Base-by-base conservation (phyloP, 2,113 vertebrate genomes). In the Irena cyanogastra region DNA sequence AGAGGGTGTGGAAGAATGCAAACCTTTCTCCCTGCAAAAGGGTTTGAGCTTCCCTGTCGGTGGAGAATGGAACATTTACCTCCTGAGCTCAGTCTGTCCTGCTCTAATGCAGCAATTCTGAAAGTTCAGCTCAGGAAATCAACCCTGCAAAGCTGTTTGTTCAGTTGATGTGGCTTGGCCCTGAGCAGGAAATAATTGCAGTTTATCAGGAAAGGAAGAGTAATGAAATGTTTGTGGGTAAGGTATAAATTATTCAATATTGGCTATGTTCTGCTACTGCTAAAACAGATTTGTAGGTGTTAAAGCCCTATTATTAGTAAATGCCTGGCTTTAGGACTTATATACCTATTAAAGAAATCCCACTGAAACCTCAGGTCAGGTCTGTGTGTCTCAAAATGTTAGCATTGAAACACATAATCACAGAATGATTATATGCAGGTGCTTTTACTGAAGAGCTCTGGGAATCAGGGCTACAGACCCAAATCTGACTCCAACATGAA, bases 1-100 rank as follows among this genome's bases (percentile, higher is more conserved):
- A 33, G 23, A 1, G 3, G 13, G 8, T 1, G 2, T 8, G 2
- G 45, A 80, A 42, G 16, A 69, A 72, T n/a, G 15, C 3, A 39
- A 54, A 16, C 2, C 4, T 14, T 68, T 53, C 3, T 44, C 42
- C 63, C 17, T 26, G 1, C 11, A 27, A 39, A 80, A 52, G 7
- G 1, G 0, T 72, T 85, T 89, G 16, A 59, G 13, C 9, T 63
- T 53, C 42, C 17, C 13, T 75, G 2, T 37, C 45, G 33, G 5
- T 23, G 33, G 42, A 89, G 5, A 10, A 37, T 1, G 39, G 33
- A 45, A n/a, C 2, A 31, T 45, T 47, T 26, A 8, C n/a, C 39
- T 71, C 26, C 50, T 27, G 82, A 61, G 9, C 14, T 72, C 11
- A 20, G 31, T 4, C 45, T 39, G 7, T 41, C 39, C 35, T 54